A percentile compares a stretch with the other conserved stretches of the same genome.
These are phyloP conservation scores for Meteorus colon DNA, from an alignment of 2,888 invertebrate species.

Conservation along the genomic window DNA sequence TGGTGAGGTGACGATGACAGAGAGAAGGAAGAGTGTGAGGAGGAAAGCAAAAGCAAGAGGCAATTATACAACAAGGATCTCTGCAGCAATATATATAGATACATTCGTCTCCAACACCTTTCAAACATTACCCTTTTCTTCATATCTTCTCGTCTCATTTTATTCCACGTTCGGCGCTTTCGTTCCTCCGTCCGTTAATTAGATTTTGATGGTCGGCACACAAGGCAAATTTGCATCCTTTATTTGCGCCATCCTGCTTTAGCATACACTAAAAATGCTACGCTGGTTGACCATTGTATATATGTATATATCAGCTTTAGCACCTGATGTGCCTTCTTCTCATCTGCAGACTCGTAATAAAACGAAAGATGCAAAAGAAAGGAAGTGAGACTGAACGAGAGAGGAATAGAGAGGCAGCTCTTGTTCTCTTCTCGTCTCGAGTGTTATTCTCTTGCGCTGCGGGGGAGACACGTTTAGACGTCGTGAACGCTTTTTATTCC, in stretches of 20 bases:
- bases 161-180: conserved; percentile 55
- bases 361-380: neutral
- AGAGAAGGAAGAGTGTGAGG: conserved; percentile 30
- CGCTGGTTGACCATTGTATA: neutral
- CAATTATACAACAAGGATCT: conserved; percentile 1
- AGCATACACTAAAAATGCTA: neutral
- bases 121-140: conserved; percentile 51
- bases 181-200: conserved; percentile 70
- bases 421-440: conserved; percentile 39
- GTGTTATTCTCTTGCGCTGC: conserved; percentile 63
- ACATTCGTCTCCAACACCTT: conserved; percentile 63
- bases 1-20: conserved; percentile 15
- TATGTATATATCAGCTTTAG: neutral
- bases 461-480: conserved; percentile 68
- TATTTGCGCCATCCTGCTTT: conserved; percentile 52
- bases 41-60: conserved; percentile 20
- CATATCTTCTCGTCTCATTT: conserved; percentile 37
- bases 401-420: conserved; percentile 27
- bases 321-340: neutral
- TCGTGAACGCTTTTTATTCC: conserved; percentile 62
- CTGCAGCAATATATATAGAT: conserved; percentile 6
- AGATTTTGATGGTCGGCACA: conserved; percentile 71
- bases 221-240: conserved; percentile 68
- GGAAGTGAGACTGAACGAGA: neutral
- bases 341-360: neutral